These are phyloP conservation scores for Rana temporaria DNA, from an alignment of 2,113 vertebrate genomes.

Conservation along the genomic window DNA sequence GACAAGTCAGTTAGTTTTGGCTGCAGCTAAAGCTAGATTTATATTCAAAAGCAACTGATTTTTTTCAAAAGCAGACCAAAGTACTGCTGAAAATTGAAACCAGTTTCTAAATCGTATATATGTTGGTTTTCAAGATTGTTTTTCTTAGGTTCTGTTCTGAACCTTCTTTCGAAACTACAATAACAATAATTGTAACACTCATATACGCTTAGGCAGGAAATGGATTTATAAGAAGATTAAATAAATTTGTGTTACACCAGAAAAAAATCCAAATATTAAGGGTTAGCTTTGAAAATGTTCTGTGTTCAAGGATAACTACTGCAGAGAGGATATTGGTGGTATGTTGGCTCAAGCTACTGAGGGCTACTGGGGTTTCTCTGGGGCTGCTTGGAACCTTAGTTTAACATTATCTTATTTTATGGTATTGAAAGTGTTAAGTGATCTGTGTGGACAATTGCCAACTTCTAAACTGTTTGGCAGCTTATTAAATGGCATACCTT, in stretches of 20 bases:
- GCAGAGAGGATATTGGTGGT: not conserved
- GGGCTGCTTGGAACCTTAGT: not conserved
- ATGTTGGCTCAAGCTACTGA: not conserved
- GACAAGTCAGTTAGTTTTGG: constrained; percentile 58
- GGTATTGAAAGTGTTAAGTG: constrained; percentile 30
- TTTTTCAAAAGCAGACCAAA: constrained; percentile 47
- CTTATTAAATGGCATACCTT: constrained; percentile 38
- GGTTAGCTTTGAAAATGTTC: not conserved
- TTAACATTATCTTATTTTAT: no score
- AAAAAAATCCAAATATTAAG: constrained; percentile 23
- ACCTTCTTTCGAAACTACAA: not conserved
- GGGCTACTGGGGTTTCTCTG: not conserved
- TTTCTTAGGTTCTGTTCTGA: constrained; percentile 37
- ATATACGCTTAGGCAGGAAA: not conserved
- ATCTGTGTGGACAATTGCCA: constrained; percentile 13
- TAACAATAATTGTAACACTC: not conserved
- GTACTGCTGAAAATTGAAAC: constrained; percentile 55
- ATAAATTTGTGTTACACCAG: constrained; percentile 20
- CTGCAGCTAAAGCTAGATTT: constrained; percentile 49
- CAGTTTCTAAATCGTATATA: constrained; percentile 50
- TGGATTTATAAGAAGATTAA: constrained; percentile 11
- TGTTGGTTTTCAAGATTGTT: constrained; percentile 34
- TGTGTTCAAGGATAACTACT: constrained; percentile 9
- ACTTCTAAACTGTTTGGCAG: constrained; percentile 29
- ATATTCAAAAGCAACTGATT: constrained; percentile 57